Percentiles rank a stretch among this genome's conserved stretches.
Evolutionary conservation across 2,113 vertebrate species (phyloP).

Genomic region (Asarcornis scutulata): DNA sequence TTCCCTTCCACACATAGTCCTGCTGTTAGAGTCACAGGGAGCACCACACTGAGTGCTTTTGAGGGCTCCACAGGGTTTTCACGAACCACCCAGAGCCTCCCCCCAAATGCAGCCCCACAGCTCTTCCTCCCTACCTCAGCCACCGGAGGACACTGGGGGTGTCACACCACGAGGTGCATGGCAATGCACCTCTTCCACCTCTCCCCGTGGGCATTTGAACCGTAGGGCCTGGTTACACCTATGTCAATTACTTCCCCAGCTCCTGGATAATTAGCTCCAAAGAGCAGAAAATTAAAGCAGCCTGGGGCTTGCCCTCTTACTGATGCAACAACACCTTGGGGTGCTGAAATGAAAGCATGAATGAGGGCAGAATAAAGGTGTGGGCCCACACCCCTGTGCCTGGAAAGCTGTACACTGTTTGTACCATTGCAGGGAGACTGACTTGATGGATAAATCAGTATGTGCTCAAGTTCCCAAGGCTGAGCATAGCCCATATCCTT

Average conservation of each 20-base stretch:
- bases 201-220: neutral
- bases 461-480: neutral
- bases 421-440: neutral
- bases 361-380: neutral
- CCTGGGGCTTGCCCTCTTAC: neutral
- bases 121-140: neutral
- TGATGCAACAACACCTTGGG: neutral
- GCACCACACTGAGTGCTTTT: neutral
- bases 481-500: neutral
- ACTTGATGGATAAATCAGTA: neutral
- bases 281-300: neutral
- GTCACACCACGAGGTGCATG: accelerated
- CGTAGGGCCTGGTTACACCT: accelerated
- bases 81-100: neutral
- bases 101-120: no score
- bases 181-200: neutral
- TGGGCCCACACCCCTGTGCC: neutral
- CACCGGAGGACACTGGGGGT: neutral
- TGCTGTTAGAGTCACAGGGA: neutral
- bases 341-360: neutral
- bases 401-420: neutral
- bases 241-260: neutral
- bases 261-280: neutral
- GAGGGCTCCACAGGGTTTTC: neutral
- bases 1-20: neutral